phyloP scores from a whole-genome alignment of 2,113 vertebrate species.

The Fregetta grallaria region DNA sequence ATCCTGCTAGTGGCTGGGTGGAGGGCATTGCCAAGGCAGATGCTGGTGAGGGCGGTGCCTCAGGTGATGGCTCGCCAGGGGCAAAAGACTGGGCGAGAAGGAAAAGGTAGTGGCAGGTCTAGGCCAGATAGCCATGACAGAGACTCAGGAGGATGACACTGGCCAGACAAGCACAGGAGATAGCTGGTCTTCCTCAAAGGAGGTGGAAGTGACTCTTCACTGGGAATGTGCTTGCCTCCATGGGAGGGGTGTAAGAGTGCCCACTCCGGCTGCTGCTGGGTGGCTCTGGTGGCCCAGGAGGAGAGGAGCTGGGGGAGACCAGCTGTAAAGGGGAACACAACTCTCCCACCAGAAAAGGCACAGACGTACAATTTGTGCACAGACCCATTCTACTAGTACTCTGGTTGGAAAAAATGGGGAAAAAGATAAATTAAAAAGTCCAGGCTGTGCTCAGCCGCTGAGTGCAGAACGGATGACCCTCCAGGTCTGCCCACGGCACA shows the following conservation, averaged over 20 bases:
- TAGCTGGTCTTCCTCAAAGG: fast-evolving
- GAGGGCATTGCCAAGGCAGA: neutral
- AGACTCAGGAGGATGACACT: neutral
- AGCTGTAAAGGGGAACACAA: neutral
- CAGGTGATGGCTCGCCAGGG: neutral
- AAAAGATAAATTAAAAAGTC: neutral
- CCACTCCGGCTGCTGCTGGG: neutral
- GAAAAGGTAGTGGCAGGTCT: neutral
- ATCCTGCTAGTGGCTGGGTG: too few relatives aligned
- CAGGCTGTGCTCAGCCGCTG: neutral
- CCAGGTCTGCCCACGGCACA: neutral
- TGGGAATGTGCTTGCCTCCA: neutral
- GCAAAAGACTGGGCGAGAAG: neutral
- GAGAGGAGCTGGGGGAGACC: neutral
- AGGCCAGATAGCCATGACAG: fast-evolving
- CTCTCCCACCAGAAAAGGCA: neutral
- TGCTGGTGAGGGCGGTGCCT: neutral
- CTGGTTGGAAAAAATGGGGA: neutral
- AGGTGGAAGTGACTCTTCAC: neutral
- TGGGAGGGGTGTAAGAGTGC: neutral
- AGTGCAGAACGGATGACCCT: neutral
- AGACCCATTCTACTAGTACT: neutral
- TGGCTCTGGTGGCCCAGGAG: neutral
- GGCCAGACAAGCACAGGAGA: neutral
- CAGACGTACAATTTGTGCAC: neutral